Conservation (phyloP, 1,140 invertebrate species). For the Tetramorium alpestre region DNA sequence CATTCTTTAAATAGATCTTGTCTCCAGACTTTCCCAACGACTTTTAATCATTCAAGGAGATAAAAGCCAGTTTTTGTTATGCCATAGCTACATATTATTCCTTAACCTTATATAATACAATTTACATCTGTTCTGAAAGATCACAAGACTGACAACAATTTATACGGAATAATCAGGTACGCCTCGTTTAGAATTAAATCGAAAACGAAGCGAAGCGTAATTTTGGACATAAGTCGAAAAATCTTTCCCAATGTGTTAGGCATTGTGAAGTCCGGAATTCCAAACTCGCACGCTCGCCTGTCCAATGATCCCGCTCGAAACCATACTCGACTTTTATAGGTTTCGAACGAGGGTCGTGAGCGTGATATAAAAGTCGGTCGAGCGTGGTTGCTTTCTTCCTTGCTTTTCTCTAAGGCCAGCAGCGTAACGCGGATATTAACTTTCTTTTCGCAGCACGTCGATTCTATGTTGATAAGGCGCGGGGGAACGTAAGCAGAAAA, state of each 20-base stretch:
- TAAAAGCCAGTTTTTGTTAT: not conserved
- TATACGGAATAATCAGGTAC: not conserved
- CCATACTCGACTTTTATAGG: constrained; percentile 53
- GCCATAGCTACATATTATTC: not conserved
- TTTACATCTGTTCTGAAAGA: not conserved
- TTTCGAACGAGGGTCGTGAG: constrained; percentile 52
- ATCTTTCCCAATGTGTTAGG: constrained; percentile 22
- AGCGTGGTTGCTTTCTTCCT: constrained; percentile 43
- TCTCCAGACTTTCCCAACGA: not conserved
- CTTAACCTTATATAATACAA: not conserved
- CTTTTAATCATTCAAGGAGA: not conserved
- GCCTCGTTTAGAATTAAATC: not conserved
- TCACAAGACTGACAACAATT: not conserved
- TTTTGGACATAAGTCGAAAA: not conserved
- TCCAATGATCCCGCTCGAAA: constrained; percentile 38
- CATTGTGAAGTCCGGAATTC: constrained; percentile 40
- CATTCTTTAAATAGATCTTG: not conserved
- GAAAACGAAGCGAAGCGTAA: not conserved
- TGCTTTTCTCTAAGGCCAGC: not conserved
- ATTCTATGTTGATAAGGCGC: constrained; percentile 62
- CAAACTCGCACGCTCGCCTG: constrained; percentile 5
- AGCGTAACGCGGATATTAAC: constrained; percentile 65
- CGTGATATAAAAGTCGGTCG: constrained; percentile 70
- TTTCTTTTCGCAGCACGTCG: constrained; percentile 52
- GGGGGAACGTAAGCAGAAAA: constrained; percentile 11